Conservation (phyloP, 2,888 invertebrate genomes). For the Drosophila diplacantha region DNA sequence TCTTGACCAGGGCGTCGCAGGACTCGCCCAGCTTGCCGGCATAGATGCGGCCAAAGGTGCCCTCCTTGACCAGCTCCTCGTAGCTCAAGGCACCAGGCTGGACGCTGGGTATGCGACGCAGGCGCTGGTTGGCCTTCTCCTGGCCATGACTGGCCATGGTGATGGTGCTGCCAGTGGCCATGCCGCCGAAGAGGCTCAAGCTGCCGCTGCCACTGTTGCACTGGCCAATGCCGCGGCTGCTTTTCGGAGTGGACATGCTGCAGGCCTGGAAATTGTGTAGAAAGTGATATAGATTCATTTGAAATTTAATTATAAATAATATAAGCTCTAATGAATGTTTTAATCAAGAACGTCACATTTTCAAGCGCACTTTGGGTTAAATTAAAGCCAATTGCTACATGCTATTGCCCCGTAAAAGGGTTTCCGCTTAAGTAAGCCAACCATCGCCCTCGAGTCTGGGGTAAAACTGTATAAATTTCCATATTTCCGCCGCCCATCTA, state of each 20-base stretch:
- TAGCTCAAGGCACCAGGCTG: constrained; percentile 80
- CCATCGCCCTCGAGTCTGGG: not conserved
- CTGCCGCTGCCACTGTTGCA: constrained; percentile 33
- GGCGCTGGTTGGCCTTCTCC: constrained; percentile 80
- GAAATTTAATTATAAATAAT: not conserved
- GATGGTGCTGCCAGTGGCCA: constrained; percentile 70
- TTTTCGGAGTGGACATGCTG: constrained; percentile 78
- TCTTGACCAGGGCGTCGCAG: constrained; percentile 85
- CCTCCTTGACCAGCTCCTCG: constrained; percentile 81
- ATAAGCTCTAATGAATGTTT: not conserved
- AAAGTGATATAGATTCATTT: too few relatives aligned
- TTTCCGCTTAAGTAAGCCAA: constrained; percentile 23
- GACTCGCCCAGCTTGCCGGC: constrained; percentile 80
- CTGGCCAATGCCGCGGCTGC: constrained; percentile 67
- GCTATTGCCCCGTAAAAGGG: constrained; percentile 9
- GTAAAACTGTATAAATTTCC: constrained; percentile 40
- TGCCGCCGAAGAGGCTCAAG: constrained; percentile 58
- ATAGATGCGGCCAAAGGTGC: constrained; percentile 87
- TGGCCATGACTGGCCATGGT: constrained; percentile 66
- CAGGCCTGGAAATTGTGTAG: constrained; percentile 68
- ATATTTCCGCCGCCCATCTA: constrained; percentile 35
- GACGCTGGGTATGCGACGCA: constrained; percentile 80
- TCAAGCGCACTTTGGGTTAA: not conserved
- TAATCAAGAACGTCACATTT: not conserved
- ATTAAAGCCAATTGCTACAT: constrained; percentile 6